Base-by-base conservation (phyloP, 2,888 invertebrate species). In the Cryptocephalus primarius region DNA sequence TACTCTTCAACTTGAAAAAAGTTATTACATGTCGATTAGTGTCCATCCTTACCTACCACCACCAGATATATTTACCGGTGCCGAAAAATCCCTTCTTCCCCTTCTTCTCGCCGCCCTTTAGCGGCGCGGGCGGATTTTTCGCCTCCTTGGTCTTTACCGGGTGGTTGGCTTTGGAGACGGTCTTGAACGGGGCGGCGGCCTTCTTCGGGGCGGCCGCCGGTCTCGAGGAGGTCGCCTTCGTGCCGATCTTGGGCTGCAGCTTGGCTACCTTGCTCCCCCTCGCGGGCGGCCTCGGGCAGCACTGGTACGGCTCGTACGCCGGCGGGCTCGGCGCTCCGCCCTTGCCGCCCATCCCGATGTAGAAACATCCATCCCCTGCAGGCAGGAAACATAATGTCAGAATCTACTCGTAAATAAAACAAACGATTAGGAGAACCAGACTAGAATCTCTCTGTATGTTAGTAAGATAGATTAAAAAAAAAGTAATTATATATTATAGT, bases 291-390 rank as follows among this genome's bases (percentile, higher is more conserved):
- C 83, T 83, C 72, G 88, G 89, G 79, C 89, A 90, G 82, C 89
- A 89, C 78, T 88, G 88, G 82, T 86, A 90, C 71, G 89, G 86
- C 81, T 85, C 85, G 76, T 85, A 88, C 74, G 78, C 74, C 66
- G 85, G 80, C 74, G 78, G 76, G 74, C 79, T 79, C 72, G 83
- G 82, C 72, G 81, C 77, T 68, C 79, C 79, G 73, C 77, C 79
- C 77, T 85, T 85, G 77, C 86, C 86, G 76, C 88, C 88, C 83
- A 90, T 82, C 79, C 89, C 90, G 80, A 90, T 87, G 87, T 88
- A 88, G 88, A 90, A 89, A 84, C 90, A 90, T 82, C 88, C 88
- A 84, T 89, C 89, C 85, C 89, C 90, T 90, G 88, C 86, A 83
- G 55, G 55, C 56, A 51, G 48, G 49, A 87, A 86, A 88, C 85